These are phyloP conservation scores for Rhagologus leucostigma DNA, from an alignment of 2,113 vertebrate genomes.

Conservation along the genomic window DNA sequence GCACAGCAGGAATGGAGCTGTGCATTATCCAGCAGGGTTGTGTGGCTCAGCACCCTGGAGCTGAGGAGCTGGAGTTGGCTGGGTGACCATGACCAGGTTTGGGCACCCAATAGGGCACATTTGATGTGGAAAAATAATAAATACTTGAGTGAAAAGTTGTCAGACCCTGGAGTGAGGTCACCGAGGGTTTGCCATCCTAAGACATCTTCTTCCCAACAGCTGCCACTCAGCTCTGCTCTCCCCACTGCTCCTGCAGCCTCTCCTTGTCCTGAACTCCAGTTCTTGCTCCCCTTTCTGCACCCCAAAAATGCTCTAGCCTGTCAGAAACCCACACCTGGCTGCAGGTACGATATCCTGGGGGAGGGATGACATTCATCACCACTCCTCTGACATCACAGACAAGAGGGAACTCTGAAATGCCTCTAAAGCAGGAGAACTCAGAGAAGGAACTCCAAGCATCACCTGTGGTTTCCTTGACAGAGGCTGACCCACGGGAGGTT, in stretches of 20 bases:
- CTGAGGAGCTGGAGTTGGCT: rapidly evolving
- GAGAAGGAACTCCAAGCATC: background rate
- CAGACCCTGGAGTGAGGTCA: background rate
- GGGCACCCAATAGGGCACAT: background rate
- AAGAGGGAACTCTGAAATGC: background rate
- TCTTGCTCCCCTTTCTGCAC: background rate
- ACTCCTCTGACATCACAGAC: background rate
- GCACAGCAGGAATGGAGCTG: background rate
- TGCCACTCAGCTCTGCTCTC: background rate
- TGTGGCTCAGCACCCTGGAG: background rate
- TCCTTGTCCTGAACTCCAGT: background rate
- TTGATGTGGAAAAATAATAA: background rate
- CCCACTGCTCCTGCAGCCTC: background rate
- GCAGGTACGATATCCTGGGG: background rate
- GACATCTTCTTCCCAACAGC: background rate
- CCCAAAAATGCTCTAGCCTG: background rate
- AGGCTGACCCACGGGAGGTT: background rate
- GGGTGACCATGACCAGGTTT: background rate
- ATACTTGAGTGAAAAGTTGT: background rate
- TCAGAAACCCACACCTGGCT: background rate
- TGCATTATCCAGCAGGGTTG: rapidly evolving
- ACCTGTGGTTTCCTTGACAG: background rate
- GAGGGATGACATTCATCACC: background rate
- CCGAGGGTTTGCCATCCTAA: background rate
- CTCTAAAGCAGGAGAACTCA: background rate